Evolutionary conservation across 2,888 invertebrate genomes (phyloP).

Genomic region (Maniola hyperantus): DNA sequence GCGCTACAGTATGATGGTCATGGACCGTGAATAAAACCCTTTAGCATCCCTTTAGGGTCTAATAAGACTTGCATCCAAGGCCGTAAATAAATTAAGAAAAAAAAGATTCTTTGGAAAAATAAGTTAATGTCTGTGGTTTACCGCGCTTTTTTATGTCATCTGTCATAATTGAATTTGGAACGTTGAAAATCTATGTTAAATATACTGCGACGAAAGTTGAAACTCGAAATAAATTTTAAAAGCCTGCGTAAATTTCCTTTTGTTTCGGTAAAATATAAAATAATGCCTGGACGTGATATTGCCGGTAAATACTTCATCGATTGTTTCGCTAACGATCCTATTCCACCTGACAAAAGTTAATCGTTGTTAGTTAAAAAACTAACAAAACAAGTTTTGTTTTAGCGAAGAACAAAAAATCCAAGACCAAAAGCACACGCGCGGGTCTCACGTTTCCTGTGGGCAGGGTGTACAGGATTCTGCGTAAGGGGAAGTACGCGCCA

Average conservation of each 20-base stretch:
- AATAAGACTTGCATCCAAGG: too few species aligned
- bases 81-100: too few species aligned
- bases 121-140: not conserved
- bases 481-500: constrained; percentile 85
- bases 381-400: not conserved
- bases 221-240: not conserved
- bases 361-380: too few species aligned
- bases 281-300: constrained; percentile 5
- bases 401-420: constrained; percentile 52
- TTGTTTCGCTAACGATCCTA: not conserved
- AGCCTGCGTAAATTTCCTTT: too few species aligned
- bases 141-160: constrained; percentile 16
- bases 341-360: not conserved
- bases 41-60: too few species aligned
- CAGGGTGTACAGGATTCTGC: constrained; percentile 82
- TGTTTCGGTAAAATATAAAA: not conserved
- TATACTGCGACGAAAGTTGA: too few species aligned
- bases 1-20: too few species aligned
- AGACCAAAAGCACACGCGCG: constrained; percentile 79
- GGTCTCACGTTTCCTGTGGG: constrained; percentile 84
- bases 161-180: too few species aligned
- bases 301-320: not conserved
- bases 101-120: too few species aligned
- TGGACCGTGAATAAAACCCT: too few species aligned
- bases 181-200: not conserved